Evolutionary conservation across 2,888 invertebrate species (phyloP).

Genomic region (Laspeyria flexula): DNA sequence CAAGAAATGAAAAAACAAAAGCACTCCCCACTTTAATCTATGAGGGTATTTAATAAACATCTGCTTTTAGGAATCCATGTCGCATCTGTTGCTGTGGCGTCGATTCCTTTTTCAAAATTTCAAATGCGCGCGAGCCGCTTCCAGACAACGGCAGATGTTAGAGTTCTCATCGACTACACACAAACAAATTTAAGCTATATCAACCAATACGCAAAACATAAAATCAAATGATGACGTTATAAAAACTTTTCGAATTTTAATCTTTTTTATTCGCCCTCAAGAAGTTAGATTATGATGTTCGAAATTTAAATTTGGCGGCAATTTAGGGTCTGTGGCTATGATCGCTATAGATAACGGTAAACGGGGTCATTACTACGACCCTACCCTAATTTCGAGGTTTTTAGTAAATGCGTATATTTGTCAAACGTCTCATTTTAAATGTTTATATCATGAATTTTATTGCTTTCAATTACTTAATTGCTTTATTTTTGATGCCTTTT

Average conservation of each 20-base stretch:
- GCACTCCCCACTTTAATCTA: slow-evolving; percentile 77
- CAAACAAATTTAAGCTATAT: slow-evolving; percentile 49
- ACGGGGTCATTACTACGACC: slow-evolving; percentile 78
- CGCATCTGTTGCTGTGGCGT: slow-evolving; percentile 80
- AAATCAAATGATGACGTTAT: slow-evolving; percentile 26
- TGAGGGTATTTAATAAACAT: slow-evolving; percentile 83
- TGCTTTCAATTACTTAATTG: slow-evolving; percentile 71
- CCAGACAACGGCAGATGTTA: slow-evolving; percentile 79
- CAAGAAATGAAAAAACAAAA: slow-evolving; percentile 75
- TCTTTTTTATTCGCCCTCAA: slow-evolving; percentile 52
- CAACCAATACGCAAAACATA: slow-evolving; percentile 28
- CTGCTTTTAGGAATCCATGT: slow-evolving; percentile 83
- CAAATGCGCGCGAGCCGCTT: slow-evolving; percentile 79
- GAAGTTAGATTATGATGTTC: slow-evolving; percentile 81
- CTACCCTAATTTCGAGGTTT: slow-evolving; percentile 65
- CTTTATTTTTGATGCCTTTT: slow-evolving; percentile 59
- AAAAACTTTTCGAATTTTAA: slow-evolving; percentile 43
- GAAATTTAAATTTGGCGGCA: slow-evolving; percentile 78
- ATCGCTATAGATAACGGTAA: slow-evolving; percentile 76
- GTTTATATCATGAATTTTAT: slow-evolving; percentile 68
- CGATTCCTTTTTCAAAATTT: slow-evolving; percentile 78
- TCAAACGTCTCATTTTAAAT: slow-evolving; percentile 68
- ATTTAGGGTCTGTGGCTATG: slow-evolving; percentile 70
- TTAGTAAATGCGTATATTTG: slow-evolving; percentile 72
- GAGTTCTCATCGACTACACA: slow-evolving; percentile 30